Base-by-base conservation (phyloP, 2,113 vertebrate genomes). In the Pantherophis guttatus region DNA sequence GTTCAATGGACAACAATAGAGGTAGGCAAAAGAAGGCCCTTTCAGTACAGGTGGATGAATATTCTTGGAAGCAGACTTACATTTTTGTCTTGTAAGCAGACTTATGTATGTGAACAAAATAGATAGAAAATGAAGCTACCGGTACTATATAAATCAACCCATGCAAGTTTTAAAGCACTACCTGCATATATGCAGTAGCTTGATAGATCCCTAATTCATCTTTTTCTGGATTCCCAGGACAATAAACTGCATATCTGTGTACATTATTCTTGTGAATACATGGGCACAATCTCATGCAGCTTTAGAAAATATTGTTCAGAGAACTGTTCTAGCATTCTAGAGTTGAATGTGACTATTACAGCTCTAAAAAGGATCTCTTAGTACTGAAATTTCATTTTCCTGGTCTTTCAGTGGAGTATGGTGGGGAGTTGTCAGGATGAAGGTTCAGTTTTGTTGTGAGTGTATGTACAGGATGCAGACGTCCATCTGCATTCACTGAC, bases 161-260 rank as follows among this genome's bases (percentile, higher is more conserved):
- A 62, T 62, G 29, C 59, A 62, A 1, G 0, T 17, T 75, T 75
- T 75, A 75, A 33, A 75, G 15, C 70, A 33, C 65, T 17, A 33
- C n/a, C 13, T 33, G n/a, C 5, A 75, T 75, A 93, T 95, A 94
- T 95, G 95, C 94, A 96, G 94, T 95, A 93, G 94, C 95, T 97
- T 96, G 95, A 97, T 97, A 94, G 92, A 95, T 92, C 92, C 94
- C 95, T 96, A 95, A 95, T 95, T 94, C 96, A 96, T 96, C 96
- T 95, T 58, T 94, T 97, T 91, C 94, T 95, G 94, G 95, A 96
- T 95, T 97, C 96, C 96, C 96, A 96, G 94, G 96, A 96, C 94
- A 97, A 97, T 86, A 97, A 96, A 94, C 15, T 75, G n/a, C 15
- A 17, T 75, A 75, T 75, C 6, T 75, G n/a, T 75, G 15, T 39